A percentile compares a stretch with the other conserved stretches of the same genome.
These are phyloP conservation scores for Myathropa florea DNA, from an alignment of 2,888 invertebrate species.

Conservation along the genomic window DNA sequence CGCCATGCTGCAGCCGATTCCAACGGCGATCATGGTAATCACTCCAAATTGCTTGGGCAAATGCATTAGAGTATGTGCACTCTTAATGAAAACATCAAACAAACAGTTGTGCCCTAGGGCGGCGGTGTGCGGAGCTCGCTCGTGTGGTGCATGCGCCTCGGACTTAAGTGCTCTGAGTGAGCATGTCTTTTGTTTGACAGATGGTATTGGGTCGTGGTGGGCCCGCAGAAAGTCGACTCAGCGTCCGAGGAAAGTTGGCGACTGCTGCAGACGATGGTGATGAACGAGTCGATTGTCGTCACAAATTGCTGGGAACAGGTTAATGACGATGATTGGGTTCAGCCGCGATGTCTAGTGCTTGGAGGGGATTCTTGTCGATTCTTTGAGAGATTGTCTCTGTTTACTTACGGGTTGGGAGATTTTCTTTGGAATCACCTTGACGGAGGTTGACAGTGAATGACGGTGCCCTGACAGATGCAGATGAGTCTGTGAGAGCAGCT, in stretches of 20 bases:
- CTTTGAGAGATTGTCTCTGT: too few relatives aligned
- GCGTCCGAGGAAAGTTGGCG: conserved; percentile 15
- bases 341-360: not conserved
- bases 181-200: conserved; percentile 51
- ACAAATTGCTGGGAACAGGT: conserved; percentile 25
- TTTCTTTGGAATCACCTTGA: too few relatives aligned
- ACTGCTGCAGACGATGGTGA: not conserved
- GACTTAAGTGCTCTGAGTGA: conserved; percentile 53
- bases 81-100: conserved; percentile 61
- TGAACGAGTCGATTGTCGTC: conserved; percentile 18
- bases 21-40: conserved; percentile 41
- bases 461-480: too few relatives aligned
- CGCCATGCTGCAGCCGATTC: not conserved
- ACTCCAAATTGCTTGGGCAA: conserved; percentile 56
- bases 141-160: conserved; percentile 5
- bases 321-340: conserved; percentile 23
- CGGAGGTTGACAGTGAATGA: too few relatives aligned
- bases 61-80: conserved; percentile 55
- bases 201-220: conserved; percentile 3
- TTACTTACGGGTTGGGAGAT: too few relatives aligned
- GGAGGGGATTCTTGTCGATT: not conserved
- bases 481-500: too few relatives aligned
- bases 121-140: not conserved
- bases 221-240: not conserved
- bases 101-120: conserved; percentile 49